A percentile compares a stretch with the other conserved stretches of the same genome.
phyloP scores from a whole-genome alignment of 2,113 vertebrate species.

The Choloepus hoffmanni region DNA sequence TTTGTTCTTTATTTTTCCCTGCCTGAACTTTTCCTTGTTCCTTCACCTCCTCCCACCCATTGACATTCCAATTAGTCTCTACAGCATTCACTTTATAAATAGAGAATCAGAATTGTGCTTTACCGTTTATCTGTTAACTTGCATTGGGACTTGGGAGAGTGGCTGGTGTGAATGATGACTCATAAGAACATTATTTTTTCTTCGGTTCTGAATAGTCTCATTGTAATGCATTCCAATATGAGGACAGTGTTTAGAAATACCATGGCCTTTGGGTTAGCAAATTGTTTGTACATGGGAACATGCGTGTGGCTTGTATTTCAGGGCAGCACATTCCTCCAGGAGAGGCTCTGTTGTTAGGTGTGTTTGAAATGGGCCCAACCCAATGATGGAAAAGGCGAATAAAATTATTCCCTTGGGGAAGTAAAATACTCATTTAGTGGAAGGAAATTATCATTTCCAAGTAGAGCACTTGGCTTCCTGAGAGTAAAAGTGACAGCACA shows the following conservation, averaged over 20 bases:
- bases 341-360: conserved; percentile 48
- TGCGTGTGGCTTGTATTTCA: background rate
- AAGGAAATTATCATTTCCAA: conserved; percentile 79
- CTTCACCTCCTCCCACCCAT: background rate
- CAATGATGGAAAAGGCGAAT: conserved; percentile 77
- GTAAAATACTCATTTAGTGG: conserved; percentile 77
- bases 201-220: conserved; percentile 37
- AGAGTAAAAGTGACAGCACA: conserved; percentile 69
- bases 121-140: conserved; percentile 48
- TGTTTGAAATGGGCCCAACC: conserved; percentile 71
- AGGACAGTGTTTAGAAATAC: conserved; percentile 11
- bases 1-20: conserved; percentile 35
- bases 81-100: conserved; percentile 52
- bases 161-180: background rate
- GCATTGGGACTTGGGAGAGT: conserved; percentile 19
- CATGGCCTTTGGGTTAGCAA: background rate
- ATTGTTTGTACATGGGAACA: background rate
- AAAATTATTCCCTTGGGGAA: conserved; percentile 79
- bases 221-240: background rate
- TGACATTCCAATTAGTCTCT: conserved; percentile 44
- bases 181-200: conserved; percentile 46
- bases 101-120: conserved; percentile 61
- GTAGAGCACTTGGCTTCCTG: conserved; percentile 79
- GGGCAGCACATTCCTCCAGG: conserved; percentile 38
- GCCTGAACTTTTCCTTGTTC: conserved; percentile 51